phyloP scores from a whole-genome alignment of 2,888 invertebrate genomes.

The Rhimphoctona megacephalus region DNA sequence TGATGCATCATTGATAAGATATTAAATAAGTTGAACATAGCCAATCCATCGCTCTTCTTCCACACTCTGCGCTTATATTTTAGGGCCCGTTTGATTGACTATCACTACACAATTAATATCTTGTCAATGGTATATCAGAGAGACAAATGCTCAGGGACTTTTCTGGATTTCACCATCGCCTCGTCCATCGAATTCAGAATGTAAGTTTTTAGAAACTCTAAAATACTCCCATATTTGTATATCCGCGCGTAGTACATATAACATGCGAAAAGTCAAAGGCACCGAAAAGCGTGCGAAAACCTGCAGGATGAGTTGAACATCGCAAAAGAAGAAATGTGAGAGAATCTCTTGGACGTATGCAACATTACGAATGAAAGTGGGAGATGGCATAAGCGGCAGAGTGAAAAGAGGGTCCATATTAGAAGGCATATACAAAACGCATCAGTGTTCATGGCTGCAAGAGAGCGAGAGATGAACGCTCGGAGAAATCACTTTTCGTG shows the following conservation, averaged over 20 bases:
- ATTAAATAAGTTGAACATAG: neutral
- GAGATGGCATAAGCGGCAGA: constrained; percentile 28
- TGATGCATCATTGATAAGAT: neutral
- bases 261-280: constrained; percentile 13
- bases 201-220: neutral
- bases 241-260: neutral
- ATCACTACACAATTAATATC: neutral
- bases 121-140: no score
- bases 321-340: neutral
- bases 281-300: constrained; percentile 47
- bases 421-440: constrained; percentile 5
- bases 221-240: neutral
- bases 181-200: neutral
- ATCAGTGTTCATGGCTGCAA: constrained; percentile 7
- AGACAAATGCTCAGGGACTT: neutral
- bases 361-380: constrained; percentile 28
- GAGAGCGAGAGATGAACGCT: constrained; percentile 27
- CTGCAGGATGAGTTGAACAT: constrained; percentile 23
- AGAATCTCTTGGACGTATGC: constrained; percentile 8
- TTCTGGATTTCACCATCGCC: neutral
- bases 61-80: neutral
- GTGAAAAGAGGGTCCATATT: constrained; percentile 26
- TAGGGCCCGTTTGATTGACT: no score
- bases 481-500: constrained; percentile 23
- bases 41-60: no score